Evolutionary conservation across 1,140 invertebrate genomes (phyloP).

Genomic region (Hyles vespertilio): DNA sequence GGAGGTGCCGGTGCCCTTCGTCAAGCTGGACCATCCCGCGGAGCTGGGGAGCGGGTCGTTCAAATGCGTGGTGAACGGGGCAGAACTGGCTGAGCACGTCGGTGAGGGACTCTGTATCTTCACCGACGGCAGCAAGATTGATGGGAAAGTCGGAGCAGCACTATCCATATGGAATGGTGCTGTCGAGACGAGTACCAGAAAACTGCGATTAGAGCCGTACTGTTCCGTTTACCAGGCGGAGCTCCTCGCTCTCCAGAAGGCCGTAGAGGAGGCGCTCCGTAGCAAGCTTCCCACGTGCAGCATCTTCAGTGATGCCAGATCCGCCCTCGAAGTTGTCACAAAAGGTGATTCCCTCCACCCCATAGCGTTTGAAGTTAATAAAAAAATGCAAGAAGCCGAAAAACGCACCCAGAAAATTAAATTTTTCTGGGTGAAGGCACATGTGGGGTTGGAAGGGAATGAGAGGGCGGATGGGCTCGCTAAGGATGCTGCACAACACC

Average conservation of each 20-base stretch:
- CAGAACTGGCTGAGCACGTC: slow-evolving; percentile 2
- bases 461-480: neutral
- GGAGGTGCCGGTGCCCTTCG: neutral
- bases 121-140: slow-evolving; percentile 12
- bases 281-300: neutral
- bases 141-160: too few relatives aligned
- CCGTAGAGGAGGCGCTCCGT: neutral
- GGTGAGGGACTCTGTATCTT: slow-evolving; percentile 8
- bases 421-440: neutral
- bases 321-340: slow-evolving; percentile 17
- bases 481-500: neutral
- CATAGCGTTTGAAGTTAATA: too few relatives aligned
- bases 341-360: too few relatives aligned
- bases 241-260: neutral
- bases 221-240: slow-evolving; percentile 34
- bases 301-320: slow-evolving; percentile 23
- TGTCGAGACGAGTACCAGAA: slow-evolving; percentile 13
- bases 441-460: neutral
- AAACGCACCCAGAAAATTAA: neutral
- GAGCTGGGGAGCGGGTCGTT: slow-evolving; percentile 2
- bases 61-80: slow-evolving; percentile 8
- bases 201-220: slow-evolving; percentile 13
- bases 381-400: too few relatives aligned
- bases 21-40: slow-evolving; percentile 11
- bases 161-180: neutral